Evolutionary conservation across 1,140 invertebrate species (phyloP).

Genomic region (Papilio glaucus): DNA sequence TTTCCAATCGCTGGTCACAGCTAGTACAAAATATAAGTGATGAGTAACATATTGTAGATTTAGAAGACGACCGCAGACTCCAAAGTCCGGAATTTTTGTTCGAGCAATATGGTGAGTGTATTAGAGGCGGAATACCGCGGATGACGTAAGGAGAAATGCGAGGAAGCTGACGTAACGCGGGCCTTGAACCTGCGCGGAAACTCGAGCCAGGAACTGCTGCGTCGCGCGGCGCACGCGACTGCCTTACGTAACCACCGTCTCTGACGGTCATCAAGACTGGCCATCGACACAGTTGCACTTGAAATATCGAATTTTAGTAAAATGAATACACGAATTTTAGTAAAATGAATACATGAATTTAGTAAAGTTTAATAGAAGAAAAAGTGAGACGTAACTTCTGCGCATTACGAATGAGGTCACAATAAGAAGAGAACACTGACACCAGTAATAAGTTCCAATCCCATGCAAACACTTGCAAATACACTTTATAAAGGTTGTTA

Average conservation of each 20-base stretch:
- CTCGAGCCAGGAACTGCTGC: conserved; percentile 36
- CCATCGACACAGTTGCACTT: background rate
- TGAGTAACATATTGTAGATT: background rate
- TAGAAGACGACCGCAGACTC: background rate
- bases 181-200: conserved; percentile 57
- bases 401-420: too few species aligned
- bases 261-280: conserved; percentile 5
- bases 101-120: background rate
- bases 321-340: too few species aligned
- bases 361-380: too few species aligned
- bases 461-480: too few species aligned
- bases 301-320: background rate
- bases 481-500: too few species aligned
- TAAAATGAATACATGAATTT: too few species aligned
- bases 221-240: background rate
- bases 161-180: conserved; percentile 54
- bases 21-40: too few species aligned
- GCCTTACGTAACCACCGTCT: background rate
- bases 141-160: conserved; percentile 58
- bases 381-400: too few species aligned
- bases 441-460: too few species aligned
- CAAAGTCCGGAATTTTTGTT: background rate
- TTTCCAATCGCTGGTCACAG: too few species aligned
- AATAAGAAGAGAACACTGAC: too few species aligned
- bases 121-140: conserved; percentile 38